Evolutionary conservation across 2,888 invertebrate species (phyloP).

Genomic region (Melieria omissa): DNA sequence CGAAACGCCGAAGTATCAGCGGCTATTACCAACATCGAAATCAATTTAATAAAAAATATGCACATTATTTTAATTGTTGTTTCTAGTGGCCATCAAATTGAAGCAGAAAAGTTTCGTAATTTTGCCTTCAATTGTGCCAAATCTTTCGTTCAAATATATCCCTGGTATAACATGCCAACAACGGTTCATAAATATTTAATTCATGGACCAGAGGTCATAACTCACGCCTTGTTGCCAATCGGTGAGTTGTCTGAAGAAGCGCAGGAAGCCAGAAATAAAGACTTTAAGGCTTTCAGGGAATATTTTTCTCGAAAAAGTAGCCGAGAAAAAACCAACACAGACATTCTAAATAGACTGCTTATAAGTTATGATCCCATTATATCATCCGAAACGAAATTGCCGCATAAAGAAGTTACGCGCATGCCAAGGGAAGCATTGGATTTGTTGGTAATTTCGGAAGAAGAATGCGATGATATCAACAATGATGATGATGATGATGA

Average conservation of each 20-base stretch:
- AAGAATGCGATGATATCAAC: not conserved
- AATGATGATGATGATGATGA: not conserved
- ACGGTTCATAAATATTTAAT: too few species aligned
- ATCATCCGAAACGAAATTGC: not conserved
- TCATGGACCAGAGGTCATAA: too few species aligned
- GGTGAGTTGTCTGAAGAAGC: too few species aligned
- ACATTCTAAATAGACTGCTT: too few species aligned
- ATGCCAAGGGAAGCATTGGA: not conserved
- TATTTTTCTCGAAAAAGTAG: not conserved
- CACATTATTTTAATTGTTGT: not conserved
- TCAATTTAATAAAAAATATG: conserved; percentile 2
- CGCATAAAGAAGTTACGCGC: not conserved
- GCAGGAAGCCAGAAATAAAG: not conserved
- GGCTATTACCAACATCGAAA: not conserved
- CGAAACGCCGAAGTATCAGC: not conserved
- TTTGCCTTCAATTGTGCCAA: too few species aligned
- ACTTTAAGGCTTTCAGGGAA: not conserved
- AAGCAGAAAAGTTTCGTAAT: not conserved
- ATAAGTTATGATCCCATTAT: not conserved
- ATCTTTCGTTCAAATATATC: too few species aligned
- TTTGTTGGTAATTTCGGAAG: not conserved
- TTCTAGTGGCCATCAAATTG: conserved; percentile 1
- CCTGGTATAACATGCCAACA: too few species aligned
- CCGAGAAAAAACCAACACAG: too few species aligned
- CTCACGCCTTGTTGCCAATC: too few species aligned